Evolutionary conservation across 2,113 vertebrate species (phyloP).

Genomic region (Sceloporus tristichus): DNA sequence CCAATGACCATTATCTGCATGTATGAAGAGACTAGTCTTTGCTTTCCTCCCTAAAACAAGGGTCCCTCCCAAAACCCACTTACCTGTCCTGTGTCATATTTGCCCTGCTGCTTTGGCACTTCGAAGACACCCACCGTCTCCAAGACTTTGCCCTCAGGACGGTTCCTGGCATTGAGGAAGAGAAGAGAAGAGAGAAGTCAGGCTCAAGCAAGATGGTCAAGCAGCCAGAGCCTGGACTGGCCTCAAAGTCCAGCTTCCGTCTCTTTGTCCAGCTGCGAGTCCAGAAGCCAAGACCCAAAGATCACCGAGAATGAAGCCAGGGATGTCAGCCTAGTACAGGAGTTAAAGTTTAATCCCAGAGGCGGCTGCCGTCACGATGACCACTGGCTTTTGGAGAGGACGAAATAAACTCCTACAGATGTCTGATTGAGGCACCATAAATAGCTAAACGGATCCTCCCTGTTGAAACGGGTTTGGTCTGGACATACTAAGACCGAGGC

Average conservation of each 20-base stretch:
- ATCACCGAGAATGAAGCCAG: not conserved
- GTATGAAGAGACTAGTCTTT: too few relatives aligned
- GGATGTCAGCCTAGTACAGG: not conserved
- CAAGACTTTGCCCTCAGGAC: slow-evolving; percentile 93
- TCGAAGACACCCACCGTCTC: slow-evolving; percentile 95
- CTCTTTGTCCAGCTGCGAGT: not conserved
- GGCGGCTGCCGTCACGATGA: not conserved
- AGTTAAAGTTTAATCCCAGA: not conserved
- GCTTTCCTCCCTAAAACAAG: too few relatives aligned
- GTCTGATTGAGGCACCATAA: not conserved
- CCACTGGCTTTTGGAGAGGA: too few relatives aligned
- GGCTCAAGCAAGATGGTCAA: not conserved
- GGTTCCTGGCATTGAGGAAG: slow-evolving; percentile 82
- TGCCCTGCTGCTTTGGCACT: slow-evolving; percentile 92
- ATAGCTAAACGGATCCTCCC: not conserved
- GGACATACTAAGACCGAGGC: too few relatives aligned
- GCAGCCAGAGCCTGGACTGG: not conserved
- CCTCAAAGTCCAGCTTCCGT: rapidly evolving
- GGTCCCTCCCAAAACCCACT: slow-evolving; percentile 15
- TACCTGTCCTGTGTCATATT: slow-evolving; percentile 97
- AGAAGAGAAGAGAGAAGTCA: not conserved
- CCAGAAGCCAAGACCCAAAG: not conserved
- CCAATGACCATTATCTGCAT: too few relatives aligned
- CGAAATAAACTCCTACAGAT: too few relatives aligned
- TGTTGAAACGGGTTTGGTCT: too few relatives aligned